phyloP scores from a whole-genome alignment of 2,113 vertebrate genomes.

The Heptranchias perlo region DNA sequence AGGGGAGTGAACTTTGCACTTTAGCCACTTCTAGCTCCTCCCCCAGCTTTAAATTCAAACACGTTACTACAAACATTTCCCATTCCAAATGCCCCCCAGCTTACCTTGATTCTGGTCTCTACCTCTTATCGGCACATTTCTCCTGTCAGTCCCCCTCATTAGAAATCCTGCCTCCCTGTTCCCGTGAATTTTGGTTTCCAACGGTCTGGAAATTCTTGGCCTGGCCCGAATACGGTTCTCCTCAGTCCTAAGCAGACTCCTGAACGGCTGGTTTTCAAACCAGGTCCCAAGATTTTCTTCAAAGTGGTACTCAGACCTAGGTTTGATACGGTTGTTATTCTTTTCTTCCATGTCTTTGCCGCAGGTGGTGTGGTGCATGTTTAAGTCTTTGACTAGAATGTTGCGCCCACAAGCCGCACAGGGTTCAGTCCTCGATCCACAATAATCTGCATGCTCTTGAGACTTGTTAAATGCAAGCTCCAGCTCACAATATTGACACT shows the following conservation, averaged over 20 bases:
- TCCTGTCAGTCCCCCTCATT: slow-evolving; percentile 44
- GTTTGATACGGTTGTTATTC: slow-evolving; percentile 47
- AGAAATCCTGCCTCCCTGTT: slow-evolving; percentile 45
- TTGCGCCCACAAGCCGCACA: slow-evolving; percentile 73
- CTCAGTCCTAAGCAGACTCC: slow-evolving; percentile 55
- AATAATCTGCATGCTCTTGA: slow-evolving; percentile 83
- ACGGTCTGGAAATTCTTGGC: slow-evolving; percentile 42
- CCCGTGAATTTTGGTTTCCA: slow-evolving; percentile 51
- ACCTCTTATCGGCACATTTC: slow-evolving; percentile 48
- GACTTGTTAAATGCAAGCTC: slow-evolving; percentile 73
- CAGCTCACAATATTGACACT: slow-evolving; percentile 84
- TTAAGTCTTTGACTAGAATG: slow-evolving; percentile 74
- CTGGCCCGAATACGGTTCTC: slow-evolving; percentile 49
- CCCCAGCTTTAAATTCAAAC: background rate
- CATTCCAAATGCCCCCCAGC: slow-evolving; percentile 32
- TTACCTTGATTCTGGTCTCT: slow-evolving; percentile 58
- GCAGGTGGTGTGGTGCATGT: slow-evolving; percentile 69
- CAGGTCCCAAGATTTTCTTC: slow-evolving; percentile 50
- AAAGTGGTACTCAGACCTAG: background rate
- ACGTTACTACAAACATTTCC: background rate
- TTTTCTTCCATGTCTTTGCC: slow-evolving; percentile 56
- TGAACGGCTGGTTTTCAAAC: slow-evolving; percentile 52
- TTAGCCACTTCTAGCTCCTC: background rate
- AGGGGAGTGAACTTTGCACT: background rate
- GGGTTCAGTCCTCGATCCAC: slow-evolving; percentile 80